Evolutionary conservation across 2,113 vertebrate species (phyloP).

Genomic region (Festucalex cinctus): DNA sequence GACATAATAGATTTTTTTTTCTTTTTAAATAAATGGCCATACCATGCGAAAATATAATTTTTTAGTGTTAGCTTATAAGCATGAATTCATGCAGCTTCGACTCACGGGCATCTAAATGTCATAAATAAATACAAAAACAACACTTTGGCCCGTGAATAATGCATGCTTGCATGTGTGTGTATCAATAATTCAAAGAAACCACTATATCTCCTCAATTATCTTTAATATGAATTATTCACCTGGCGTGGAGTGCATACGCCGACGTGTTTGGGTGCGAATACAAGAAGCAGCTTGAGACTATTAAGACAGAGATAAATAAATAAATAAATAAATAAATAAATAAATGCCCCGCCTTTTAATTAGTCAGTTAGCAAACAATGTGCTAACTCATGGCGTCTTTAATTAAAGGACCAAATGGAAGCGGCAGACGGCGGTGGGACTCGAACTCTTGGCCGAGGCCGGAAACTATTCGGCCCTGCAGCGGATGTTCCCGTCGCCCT

Average conservation of each 20-base stretch:
- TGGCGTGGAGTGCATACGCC: slow-evolving; percentile 58
- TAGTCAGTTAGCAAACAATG: not conserved
- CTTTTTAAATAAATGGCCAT: not conserved
- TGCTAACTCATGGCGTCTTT: too few relatives aligned
- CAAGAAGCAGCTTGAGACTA: slow-evolving; percentile 33
- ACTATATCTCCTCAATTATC: slow-evolving; percentile 96
- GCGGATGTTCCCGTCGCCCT: slow-evolving; percentile 96
- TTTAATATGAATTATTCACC: slow-evolving; percentile 89
- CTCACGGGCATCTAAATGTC: slow-evolving; percentile 56
- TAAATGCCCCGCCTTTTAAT: slow-evolving; percentile 19
- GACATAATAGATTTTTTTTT: not conserved
- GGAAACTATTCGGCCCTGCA: slow-evolving; percentile 96
- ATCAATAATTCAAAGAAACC: slow-evolving; percentile 92
- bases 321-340: not conserved
- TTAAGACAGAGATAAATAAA: slow-evolving; percentile 18
- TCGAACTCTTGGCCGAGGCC: slow-evolving; percentile 93
- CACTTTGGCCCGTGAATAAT: slow-evolving; percentile 85
- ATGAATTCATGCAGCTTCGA: slow-evolving; percentile 18
- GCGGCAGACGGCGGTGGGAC: slow-evolving; percentile 92
- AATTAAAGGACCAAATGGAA: slow-evolving; percentile 92
- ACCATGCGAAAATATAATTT: not conserved
- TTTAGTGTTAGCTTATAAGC: not conserved
- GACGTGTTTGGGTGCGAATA: slow-evolving; percentile 51
- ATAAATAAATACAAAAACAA: slow-evolving; percentile 80
- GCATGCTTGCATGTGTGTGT: slow-evolving; percentile 82